Percentiles rank a stretch among this genome's conserved stretches.
phyloP scores from a whole-genome alignment of 2,113 vertebrate genomes.

The Donacobius atricapilla region DNA sequence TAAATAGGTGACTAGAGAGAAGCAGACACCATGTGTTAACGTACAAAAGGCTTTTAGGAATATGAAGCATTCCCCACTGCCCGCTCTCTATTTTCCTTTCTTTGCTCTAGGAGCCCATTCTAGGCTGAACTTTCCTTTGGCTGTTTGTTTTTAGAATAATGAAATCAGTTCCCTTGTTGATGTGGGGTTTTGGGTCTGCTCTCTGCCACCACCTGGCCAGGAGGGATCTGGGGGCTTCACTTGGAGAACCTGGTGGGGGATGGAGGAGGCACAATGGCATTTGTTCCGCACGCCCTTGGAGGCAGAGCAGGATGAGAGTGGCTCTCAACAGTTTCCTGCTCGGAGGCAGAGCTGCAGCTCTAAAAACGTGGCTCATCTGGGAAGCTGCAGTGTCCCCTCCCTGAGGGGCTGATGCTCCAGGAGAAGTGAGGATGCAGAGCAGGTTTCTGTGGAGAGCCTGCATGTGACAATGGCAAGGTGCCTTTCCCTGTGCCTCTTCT shows the following conservation, averaged over 20 bases:
- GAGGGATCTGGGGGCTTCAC: slow-evolving; percentile 32
- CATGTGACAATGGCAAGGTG: not conserved
- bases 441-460: not conserved
- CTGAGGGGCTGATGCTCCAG: not conserved
- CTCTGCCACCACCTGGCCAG: slow-evolving; percentile 63
- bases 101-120: slow-evolving; percentile 69
- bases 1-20: slow-evolving; percentile 84
- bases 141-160: slow-evolving; percentile 77
- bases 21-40: slow-evolving; percentile 81
- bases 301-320: slow-evolving; percentile 46
- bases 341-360: not conserved
- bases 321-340: slow-evolving; percentile 58
- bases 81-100: slow-evolving; percentile 76
- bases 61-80: slow-evolving; percentile 77
- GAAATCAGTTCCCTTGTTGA: slow-evolving; percentile 71
- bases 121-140: slow-evolving; percentile 70
- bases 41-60: slow-evolving; percentile 79
- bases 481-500: not conserved
- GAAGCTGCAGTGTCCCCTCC: not conserved
- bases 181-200: slow-evolving; percentile 56
- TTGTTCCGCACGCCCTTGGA: slow-evolving; percentile 23
- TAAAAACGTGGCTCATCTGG: not conserved
- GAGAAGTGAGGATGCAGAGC: not conserved
- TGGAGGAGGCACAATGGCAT: slow-evolving; percentile 38
- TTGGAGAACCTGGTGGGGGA: slow-evolving; percentile 12